phyloP scores from a whole-genome alignment of 2,113 vertebrate species.

The Cinclus cinclus region DNA sequence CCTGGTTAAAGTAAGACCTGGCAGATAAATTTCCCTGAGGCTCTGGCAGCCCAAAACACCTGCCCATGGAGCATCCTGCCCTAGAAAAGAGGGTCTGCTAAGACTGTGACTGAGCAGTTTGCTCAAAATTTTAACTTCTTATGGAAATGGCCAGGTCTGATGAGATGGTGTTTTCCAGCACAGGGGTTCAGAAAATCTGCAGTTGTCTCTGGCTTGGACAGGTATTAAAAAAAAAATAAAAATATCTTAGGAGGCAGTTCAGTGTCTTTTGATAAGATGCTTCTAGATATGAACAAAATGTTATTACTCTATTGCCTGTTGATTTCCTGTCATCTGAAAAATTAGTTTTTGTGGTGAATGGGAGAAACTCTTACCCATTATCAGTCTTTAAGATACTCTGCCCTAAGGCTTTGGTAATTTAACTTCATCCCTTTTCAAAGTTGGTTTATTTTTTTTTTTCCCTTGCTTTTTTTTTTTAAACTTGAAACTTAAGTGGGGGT shows the following conservation, averaged over 20 bases:
- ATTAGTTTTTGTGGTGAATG: constrained; percentile 30
- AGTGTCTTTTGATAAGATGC: background rate
- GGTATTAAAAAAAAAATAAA: background rate
- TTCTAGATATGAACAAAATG: background rate
- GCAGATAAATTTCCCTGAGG: background rate
- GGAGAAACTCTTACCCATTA: constrained; percentile 17
- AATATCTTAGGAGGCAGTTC: background rate
- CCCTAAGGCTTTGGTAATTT: constrained; percentile 45
- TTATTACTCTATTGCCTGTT: background rate
- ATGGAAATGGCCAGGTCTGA: background rate
- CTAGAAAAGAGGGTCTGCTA: background rate
- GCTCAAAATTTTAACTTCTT: background rate
- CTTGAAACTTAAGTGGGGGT: background rate
- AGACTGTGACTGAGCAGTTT: background rate
- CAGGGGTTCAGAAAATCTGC: background rate
- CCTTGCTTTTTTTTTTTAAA: background rate
- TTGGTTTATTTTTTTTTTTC: background rate
- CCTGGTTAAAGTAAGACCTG: background rate
- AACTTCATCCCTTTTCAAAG: constrained; percentile 41
- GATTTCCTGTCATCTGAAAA: constrained; percentile 30
- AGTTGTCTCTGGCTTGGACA: background rate
- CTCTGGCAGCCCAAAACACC: background rate
- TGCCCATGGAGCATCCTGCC: background rate
- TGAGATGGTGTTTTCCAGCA: background rate
- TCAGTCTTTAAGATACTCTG: constrained; percentile 31